Conservation (phyloP, 2,113 vertebrate species). For the Nothoprocta perdicaria region DNA sequence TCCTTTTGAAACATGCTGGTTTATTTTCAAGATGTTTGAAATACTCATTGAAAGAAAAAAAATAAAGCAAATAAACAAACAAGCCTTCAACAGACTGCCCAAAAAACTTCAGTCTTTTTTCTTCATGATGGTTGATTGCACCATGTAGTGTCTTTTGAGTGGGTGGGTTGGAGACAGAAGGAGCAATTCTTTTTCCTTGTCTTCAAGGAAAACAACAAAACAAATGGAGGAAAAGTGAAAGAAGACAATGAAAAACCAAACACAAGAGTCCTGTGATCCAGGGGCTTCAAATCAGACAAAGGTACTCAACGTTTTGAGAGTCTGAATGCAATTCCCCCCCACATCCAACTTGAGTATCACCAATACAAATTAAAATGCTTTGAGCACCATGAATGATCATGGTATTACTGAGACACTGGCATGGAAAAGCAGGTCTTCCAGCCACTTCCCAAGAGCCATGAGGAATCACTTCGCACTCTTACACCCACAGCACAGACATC, state of each 20-base stretch:
- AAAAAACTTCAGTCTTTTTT: not conserved
- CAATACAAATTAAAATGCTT: not conserved
- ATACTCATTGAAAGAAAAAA: not conserved
- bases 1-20: not conserved
- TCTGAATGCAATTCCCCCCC: not conserved
- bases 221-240: not conserved
- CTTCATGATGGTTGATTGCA: not conserved
- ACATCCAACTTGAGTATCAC: not conserved
- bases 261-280: not conserved
- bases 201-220: not conserved
- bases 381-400: rapidly evolving
- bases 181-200: slow-evolving; percentile 6
- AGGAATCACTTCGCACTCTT: not conserved
- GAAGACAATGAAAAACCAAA: not conserved
- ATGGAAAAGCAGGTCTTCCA: not conserved
- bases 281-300: not conserved
- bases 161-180: no score
- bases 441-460: not conserved
- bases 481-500: not conserved
- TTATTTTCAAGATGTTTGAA: slow-evolving; percentile 52
- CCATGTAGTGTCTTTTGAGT: not conserved
- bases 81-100: slow-evolving; percentile 1
- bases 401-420: not conserved
- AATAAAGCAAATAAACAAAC: not conserved
- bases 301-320: not conserved